phyloP scores from a whole-genome alignment of 2,888 invertebrate genomes.

The Acanthosoma haemorrhoidale region DNA sequence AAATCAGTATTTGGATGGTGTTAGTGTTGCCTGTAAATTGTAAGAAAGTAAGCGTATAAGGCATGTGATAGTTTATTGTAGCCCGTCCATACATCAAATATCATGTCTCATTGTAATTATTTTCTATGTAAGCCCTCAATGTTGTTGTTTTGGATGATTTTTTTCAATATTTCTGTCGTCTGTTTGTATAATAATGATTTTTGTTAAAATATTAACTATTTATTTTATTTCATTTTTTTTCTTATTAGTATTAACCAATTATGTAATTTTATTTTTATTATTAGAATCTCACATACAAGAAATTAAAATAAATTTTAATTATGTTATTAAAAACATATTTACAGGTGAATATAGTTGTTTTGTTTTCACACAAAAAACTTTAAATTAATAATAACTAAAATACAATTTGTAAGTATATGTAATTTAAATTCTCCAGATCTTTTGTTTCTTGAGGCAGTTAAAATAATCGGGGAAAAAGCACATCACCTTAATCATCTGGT shows the following conservation, averaged over 20 bases:
- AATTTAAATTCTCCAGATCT: no score
- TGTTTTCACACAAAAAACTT: no score
- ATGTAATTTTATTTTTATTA: constrained; percentile 11
- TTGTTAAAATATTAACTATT: not conserved
- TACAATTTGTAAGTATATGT: no score
- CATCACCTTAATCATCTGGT: no score
- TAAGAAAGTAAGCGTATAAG: not conserved
- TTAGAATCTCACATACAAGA: constrained; percentile 7
- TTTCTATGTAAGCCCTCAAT: not conserved
- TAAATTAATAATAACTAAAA: no score
- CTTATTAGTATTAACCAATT: not conserved
- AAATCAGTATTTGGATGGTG: not conserved
- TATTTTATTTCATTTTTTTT: not conserved
- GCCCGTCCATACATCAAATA: constrained; percentile 17
- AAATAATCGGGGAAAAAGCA: no score
- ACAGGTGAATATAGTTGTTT: not conserved
- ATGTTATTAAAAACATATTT: constrained; percentile 14
- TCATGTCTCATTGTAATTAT: not conserved
- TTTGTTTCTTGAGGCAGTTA: no score
- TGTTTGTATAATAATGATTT: not conserved
- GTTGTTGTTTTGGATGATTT: not conserved
- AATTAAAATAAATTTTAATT: not conserved
- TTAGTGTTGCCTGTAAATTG: constrained; percentile 8
- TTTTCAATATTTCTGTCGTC: not conserved
- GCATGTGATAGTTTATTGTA: constrained; percentile 3